phyloP scores from a whole-genome alignment of 1,140 invertebrate genomes.

The Sycobia sp. region DNA sequence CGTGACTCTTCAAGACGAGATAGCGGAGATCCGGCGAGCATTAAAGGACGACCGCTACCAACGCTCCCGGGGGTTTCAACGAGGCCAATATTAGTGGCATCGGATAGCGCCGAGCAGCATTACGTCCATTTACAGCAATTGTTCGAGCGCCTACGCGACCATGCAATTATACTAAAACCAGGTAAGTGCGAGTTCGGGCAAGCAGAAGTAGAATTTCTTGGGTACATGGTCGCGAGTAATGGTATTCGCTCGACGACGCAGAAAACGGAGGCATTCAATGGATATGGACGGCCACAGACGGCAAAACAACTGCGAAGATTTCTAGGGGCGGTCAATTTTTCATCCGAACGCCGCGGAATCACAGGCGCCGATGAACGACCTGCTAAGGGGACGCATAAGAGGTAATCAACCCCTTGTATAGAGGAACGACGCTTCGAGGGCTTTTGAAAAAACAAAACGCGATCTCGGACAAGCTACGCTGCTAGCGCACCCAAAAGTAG shows the following conservation, averaged over 20 bases:
- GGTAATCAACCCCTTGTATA: slow-evolving; percentile 35
- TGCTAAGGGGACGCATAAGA: slow-evolving; percentile 10
- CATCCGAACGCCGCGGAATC: slow-evolving; percentile 37
- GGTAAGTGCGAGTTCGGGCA: slow-evolving; percentile 42
- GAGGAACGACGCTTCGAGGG: slow-evolving; percentile 24
- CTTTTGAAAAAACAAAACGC: neutral
- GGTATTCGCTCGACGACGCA: slow-evolving; percentile 41
- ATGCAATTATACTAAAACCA: slow-evolving; percentile 35
- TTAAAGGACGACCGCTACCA: neutral
- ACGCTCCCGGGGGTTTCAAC: too few species aligned
- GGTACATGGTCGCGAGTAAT: slow-evolving; percentile 38
- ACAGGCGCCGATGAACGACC: slow-evolving; percentile 40
- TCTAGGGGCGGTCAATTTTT: slow-evolving; percentile 52
- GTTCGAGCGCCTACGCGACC: slow-evolving; percentile 38
- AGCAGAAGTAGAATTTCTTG: slow-evolving; percentile 42
- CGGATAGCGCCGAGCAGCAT: slow-evolving; percentile 41
- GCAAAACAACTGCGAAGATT: slow-evolving; percentile 44
- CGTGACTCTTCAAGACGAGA: neutral
- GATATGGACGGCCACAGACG: slow-evolving; percentile 36
- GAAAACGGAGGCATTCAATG: slow-evolving; percentile 41
- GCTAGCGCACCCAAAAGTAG: slow-evolving; percentile 12
- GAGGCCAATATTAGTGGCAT: slow-evolving; percentile 44
- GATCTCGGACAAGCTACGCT: slow-evolving; percentile 33
- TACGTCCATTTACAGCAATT: slow-evolving; percentile 33
- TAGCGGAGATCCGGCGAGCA: neutral